These are phyloP conservation scores for Cotesia chilonis DNA, from an alignment of 1,140 invertebrate genomes.

Conservation along the genomic window DNA sequence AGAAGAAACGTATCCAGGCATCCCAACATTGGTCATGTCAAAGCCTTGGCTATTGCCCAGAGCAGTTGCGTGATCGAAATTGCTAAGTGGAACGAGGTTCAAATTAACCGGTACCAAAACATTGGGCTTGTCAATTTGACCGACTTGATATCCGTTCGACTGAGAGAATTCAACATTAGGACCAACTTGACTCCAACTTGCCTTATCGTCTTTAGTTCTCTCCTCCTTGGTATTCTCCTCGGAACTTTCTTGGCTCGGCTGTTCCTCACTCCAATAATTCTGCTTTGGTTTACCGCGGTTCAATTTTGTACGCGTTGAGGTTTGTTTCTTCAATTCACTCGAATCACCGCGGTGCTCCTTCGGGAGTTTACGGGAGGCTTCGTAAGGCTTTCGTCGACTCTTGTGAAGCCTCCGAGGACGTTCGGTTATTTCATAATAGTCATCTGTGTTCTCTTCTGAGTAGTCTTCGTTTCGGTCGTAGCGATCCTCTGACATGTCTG, in stretches of 20 bases:
- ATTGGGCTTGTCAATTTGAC: constrained; percentile 59
- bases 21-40: constrained; percentile 57
- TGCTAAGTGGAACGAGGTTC: constrained; percentile 55
- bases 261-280: constrained; percentile 46
- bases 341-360: constrained; percentile 57
- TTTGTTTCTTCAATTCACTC: constrained; percentile 45
- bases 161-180: constrained; percentile 54
- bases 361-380: constrained; percentile 46
- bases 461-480: constrained; percentile 49
- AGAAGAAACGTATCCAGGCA: constrained; percentile 49
- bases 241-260: constrained; percentile 39
- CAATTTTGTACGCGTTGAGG: constrained; percentile 43
- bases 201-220: constrained; percentile 32
- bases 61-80: constrained; percentile 60
- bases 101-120: constrained; percentile 54
- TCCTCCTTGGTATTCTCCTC: constrained; percentile 38
- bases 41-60: constrained; percentile 60
- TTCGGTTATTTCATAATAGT: constrained; percentile 56
- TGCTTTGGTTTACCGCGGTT: constrained; percentile 47
- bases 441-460: constrained; percentile 54
- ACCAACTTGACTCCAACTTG: constrained; percentile 54
- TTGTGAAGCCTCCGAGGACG: constrained; percentile 52
- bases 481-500: constrained; percentile 33
- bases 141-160: constrained; percentile 50
- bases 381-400: constrained; percentile 49